Evolutionary conservation across 2,113 vertebrate species (phyloP), one percentile per base, ranked within the genome.

Genomic region (Psettodes erumei): DNA sequence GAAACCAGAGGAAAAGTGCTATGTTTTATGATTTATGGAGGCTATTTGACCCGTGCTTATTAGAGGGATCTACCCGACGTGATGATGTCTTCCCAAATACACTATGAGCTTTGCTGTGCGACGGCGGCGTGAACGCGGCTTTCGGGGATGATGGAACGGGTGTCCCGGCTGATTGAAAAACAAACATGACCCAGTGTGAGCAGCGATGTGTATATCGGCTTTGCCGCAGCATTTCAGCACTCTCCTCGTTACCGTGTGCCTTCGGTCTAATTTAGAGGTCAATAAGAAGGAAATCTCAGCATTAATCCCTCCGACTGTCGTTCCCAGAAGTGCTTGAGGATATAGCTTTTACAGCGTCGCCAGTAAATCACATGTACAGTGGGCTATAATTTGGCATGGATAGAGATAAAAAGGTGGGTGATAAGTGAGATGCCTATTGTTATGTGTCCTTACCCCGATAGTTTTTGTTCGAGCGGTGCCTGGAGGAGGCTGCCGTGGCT

Each of bases 1-100:
- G 84, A 88, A 90, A 91, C 72, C 87, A 82, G 88, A 89, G 69
- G 84, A 88, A 91, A 92, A 91, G 86, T 86, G 87, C 79, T 70
- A 61, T 81, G 73, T 86, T 90, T 90, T 92, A 88, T 94, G 93
- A 94, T 93, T 93, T 92, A 94, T 93, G 88, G 90, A 71, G 82
- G 85, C 90, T 91, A 90, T 93, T 91, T 93, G 91, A 92, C 92
- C 89, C 45, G 73, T 84, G 86, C 89, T 92, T 92, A 92, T 93
- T 92, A 88, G 90, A 91, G 77, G 86, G 87, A 88, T 92, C 85
- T 90, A 84, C 77, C 28, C 11, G 75, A 92, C 37, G 72, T 81
- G 88, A 89, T 84, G 86, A 88, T 70, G 88, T 85, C 84, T 83
- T 80, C 50, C 79, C 81, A 86, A 86, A 87, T 83, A 76, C 83